phyloP scores from a whole-genome alignment of 2,797 vertebrate species.

The Phrynocephalus forsythii region DNA sequence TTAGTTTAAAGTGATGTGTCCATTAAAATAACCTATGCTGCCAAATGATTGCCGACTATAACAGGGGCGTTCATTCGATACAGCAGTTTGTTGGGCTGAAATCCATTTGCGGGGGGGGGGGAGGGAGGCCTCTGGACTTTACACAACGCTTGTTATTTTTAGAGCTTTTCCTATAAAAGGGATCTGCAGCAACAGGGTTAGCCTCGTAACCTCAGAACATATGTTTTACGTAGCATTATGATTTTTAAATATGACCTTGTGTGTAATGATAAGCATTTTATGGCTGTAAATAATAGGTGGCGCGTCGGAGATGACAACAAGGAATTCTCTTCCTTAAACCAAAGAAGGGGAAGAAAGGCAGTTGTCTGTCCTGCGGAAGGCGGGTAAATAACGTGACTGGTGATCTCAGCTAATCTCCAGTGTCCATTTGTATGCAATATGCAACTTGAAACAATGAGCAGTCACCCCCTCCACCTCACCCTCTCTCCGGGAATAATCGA shows the following conservation, averaged over 20 bases:
- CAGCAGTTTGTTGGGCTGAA: constrained; percentile 71
- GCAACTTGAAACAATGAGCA: background rate
- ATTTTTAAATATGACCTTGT: constrained; percentile 78
- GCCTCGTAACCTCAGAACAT: constrained; percentile 65
- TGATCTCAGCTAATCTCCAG: constrained; percentile 50
- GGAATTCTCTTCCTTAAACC: constrained; percentile 9
- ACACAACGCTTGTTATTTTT: constrained; percentile 78
- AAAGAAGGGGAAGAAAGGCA: background rate
- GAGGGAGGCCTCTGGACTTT: constrained; percentile 71
- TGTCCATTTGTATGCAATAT: background rate
- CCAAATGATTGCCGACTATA: constrained; percentile 80
- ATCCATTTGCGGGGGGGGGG: constrained; percentile 44
- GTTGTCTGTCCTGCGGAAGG: constrained; percentile 34
- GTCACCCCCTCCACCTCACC: background rate
- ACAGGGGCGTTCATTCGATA: constrained; percentile 74
- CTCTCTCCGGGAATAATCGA: constrained; percentile 2
- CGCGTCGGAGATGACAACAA: constrained; percentile 26
- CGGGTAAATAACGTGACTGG: constrained; percentile 34
- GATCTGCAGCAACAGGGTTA: constrained; percentile 58
- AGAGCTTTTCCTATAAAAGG: constrained; percentile 72
- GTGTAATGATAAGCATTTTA: constrained; percentile 68
- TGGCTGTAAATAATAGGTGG: constrained; percentile 58
- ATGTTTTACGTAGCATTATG: constrained; percentile 74
- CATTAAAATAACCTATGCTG: constrained; percentile 86
- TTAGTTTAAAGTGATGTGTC: constrained; percentile 85